These are phyloP conservation scores for Melanotaenia parkinsoni DNA, from an alignment of 2,797 vertebrate genomes.

Conservation along the genomic window DNA sequence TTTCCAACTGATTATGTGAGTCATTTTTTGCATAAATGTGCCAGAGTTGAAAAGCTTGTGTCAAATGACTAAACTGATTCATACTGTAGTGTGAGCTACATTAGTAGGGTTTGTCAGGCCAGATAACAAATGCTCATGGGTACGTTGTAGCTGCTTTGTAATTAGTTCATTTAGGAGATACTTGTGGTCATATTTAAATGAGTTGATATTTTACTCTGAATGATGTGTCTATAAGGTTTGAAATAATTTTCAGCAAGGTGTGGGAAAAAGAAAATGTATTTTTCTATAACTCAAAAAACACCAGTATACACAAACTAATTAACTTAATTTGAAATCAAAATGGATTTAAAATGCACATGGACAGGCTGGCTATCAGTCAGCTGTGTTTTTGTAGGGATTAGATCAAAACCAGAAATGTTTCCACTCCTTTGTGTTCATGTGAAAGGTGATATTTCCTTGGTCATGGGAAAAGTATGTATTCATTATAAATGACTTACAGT, in stretches of 20 bases:
- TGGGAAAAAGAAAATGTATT: neutral
- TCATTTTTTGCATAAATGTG: neutral
- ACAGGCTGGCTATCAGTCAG: neutral
- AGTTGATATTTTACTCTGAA: neutral
- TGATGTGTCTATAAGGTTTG: neutral
- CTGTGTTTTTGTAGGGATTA: slow-evolving; percentile 10
- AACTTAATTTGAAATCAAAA: slow-evolving; percentile 11
- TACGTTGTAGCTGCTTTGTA: neutral
- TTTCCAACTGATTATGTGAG: too few species aligned
- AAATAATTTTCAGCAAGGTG: neutral
- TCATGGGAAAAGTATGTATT: slow-evolving; percentile 35
- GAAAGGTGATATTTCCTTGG: slow-evolving; percentile 30
- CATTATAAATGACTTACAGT: slow-evolving; percentile 42
- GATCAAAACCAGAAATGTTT: slow-evolving; percentile 35
- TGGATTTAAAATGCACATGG: neutral
- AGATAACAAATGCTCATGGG: neutral
- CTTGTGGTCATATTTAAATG: neutral
- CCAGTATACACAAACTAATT: neutral
- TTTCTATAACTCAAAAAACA: neutral
- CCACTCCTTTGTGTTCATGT: slow-evolving; percentile 16
- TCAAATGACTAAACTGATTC: neutral
- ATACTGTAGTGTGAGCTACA: neutral
- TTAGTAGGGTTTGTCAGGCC: neutral
- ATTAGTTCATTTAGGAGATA: neutral
- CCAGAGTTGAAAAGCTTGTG: neutral